A percentile compares a stretch with the other conserved stretches of the same genome.
Conservation (phyloP, 2,888 invertebrate species). For the Pantelozetes paolii region DNA sequence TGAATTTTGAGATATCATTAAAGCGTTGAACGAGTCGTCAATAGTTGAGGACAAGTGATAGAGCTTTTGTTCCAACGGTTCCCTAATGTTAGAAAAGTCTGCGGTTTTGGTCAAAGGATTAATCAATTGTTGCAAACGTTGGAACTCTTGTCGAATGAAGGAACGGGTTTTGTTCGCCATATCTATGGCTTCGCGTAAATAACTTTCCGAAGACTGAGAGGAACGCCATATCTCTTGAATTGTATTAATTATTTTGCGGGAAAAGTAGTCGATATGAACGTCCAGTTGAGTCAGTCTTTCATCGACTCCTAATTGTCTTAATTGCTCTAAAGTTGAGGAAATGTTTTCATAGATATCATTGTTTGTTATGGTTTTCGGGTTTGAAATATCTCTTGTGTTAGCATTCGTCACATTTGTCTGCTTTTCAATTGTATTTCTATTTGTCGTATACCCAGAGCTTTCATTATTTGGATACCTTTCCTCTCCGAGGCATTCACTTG, state of each 20-base stretch:
- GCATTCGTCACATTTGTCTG: neutral
- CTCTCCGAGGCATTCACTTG: neutral
- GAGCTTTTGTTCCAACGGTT: conserved; percentile 45
- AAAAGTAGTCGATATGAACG: conserved; percentile 46
- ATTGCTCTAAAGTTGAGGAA: conserved; percentile 4
- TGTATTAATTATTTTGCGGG: conserved; percentile 60
- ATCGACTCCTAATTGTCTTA: conserved; percentile 36
- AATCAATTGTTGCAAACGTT: conserved; percentile 47
- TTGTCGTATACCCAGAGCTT: neutral
- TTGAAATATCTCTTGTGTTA: neutral
- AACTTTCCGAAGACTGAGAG: conserved; percentile 54
- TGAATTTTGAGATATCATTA: conserved; percentile 61
- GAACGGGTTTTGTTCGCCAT: conserved; percentile 58
- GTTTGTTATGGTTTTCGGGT: neutral
- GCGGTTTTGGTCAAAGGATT: conserved; percentile 45
- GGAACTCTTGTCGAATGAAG: conserved; percentile 56
- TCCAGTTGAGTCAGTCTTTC: conserved; percentile 47
- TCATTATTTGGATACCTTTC: neutral
- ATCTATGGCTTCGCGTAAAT: conserved; percentile 58
- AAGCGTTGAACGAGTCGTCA: conserved; percentile 50
- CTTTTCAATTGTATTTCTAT: neutral
- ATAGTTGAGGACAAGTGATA: conserved; percentile 46
- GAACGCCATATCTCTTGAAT: conserved; percentile 63
- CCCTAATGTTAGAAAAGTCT: conserved; percentile 43
- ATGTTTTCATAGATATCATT: conserved; percentile 15